Evolutionary conservation across 1,140 invertebrate genomes (phyloP).

Genomic region (Adelges cooleyi): DNA sequence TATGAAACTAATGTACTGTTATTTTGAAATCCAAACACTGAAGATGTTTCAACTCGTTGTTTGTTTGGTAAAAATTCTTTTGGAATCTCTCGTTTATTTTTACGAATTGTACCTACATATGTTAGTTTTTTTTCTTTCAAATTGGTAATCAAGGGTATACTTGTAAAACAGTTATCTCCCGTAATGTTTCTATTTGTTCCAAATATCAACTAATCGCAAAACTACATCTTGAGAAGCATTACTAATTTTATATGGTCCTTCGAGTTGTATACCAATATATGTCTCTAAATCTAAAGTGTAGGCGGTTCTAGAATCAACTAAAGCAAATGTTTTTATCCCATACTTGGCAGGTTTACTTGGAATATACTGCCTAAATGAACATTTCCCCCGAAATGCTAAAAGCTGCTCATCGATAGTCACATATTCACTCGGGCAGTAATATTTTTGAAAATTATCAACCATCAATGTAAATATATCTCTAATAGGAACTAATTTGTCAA

Average conservation of each 20-base stretch:
- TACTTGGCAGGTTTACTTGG: background rate
- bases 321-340: background rate
- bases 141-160: background rate
- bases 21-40: slow-evolving; percentile 3
- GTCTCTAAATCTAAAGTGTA: background rate
- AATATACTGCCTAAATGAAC: background rate
- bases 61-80: slow-evolving; percentile 2
- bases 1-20: background rate
- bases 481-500: slow-evolving; percentile 37
- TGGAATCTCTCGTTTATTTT: background rate
- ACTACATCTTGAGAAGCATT: background rate
- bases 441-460: slow-evolving; percentile 30
- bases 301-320: background rate
- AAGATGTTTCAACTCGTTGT: background rate
- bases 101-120: too few relatives aligned
- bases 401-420: slow-evolving; percentile 39
- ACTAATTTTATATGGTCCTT: background rate
- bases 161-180: background rate
- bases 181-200: background rate
- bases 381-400: background rate
- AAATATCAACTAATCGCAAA: background rate
- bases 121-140: background rate
- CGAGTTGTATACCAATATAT: background rate
- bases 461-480: slow-evolving; percentile 36
- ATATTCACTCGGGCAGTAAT: slow-evolving; percentile 31